Base-by-base conservation (phyloP, 2,888 invertebrate species). In the Lucinisca nassula region DNA sequence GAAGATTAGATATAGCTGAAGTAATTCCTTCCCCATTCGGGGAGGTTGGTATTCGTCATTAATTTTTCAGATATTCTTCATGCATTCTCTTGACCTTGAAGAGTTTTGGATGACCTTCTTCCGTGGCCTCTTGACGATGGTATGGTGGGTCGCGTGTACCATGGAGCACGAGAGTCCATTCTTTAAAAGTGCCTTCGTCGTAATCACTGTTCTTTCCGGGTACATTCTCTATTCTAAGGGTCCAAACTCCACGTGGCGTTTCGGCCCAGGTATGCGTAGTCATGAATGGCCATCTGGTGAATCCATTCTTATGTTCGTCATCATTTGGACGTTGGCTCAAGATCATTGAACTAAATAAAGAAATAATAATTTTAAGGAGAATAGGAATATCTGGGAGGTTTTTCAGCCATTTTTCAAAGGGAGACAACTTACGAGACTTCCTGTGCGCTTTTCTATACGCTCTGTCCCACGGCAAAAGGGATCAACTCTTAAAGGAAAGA, bases 231-330 rank as follows among this genome's bases (percentile, higher is more conserved):
- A 99, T 99, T 97, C 99, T 98, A 90, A 99, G 97, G 84, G 97
- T 97, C 99, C 99, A 99, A 30, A 97, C 98, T 27, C 99, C 99
- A 94, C 98, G 98, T 0, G 99, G 99, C 96, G 99, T 99, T 97
- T 99, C 99, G 30, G 99, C 99, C 99, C 99, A 99, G 0, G 99
- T 99, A 96, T 99, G 99, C 1, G 99, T 99, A 37, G 99, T 99
- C 99, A 99, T 99, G 97, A 99, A 99, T 30, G 99, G 99, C 99
- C 99, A 99, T 96, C 99, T 99, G 37, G 98, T 98, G 96, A 99
- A 99, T 4, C 99, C 99, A 96, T 99, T 99, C 58, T 98, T 97
- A 80, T 97, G 97, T 96, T 99, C 99, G 94, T 99, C 99, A 94
- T 99, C 99, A 95, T 99, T 99, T 2, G 98, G 98, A 87, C 99